phyloP scores from a whole-genome alignment of 2,113 vertebrate species.

The Melanerpes aurifrons region DNA sequence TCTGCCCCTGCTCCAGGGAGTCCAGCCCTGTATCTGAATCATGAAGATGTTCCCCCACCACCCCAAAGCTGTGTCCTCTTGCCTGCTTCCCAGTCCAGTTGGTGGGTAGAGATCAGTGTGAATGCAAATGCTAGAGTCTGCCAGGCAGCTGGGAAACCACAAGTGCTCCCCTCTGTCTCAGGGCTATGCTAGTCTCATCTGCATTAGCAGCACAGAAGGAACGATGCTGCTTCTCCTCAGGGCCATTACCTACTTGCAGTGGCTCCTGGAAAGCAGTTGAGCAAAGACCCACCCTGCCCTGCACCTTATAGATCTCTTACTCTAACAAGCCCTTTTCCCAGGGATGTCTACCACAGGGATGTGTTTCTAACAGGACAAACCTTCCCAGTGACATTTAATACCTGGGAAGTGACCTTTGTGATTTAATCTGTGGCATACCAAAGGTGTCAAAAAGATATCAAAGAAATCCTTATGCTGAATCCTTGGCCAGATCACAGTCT shows the following conservation, averaged over 20 bases:
- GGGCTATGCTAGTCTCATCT: background rate
- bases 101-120: background rate
- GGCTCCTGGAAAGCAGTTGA: background rate
- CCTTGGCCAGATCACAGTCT: constrained; percentile 17
- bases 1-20: constrained; percentile 40
- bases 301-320: background rate
- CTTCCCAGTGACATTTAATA: constrained; percentile 6
- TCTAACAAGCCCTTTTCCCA: background rate
- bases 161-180: background rate
- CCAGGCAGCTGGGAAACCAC: background rate
- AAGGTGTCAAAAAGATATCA: constrained; percentile 28
- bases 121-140: background rate
- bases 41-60: background rate
- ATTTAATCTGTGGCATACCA: constrained; percentile 35
- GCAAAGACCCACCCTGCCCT: background rate
- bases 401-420: constrained; percentile 27
- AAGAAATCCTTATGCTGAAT: constrained; percentile 27
- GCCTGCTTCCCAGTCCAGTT: background rate
- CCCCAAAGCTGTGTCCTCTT: background rate
- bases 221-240: background rate
- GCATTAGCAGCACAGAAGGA: background rate
- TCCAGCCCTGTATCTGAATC: background rate
- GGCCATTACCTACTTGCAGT: background rate
- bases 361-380: background rate
- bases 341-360: background rate